Evolutionary conservation across 2,888 invertebrate species (phyloP), one percentile per base, ranked within the genome.

Genomic region (Hedychridium roseum): DNA sequence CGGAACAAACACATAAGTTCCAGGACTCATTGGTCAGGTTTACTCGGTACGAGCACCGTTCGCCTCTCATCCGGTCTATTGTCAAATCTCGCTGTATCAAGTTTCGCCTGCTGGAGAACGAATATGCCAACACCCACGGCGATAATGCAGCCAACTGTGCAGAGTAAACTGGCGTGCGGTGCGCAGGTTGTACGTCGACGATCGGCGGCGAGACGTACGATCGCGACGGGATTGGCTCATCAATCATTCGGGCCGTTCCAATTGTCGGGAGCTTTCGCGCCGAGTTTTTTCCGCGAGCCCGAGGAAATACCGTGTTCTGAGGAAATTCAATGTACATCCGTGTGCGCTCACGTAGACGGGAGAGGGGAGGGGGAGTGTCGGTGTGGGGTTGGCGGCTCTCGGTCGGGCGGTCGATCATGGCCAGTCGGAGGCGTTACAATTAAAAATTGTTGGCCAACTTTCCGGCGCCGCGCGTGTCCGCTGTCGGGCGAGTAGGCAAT

Each of bases 401-500:
- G 36, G 44, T 39, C 16, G 38, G 14, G 36, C 34, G 23, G 30
- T 51, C 52, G 50, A 47, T 53, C 47, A 36, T 31, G 23, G 23
- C 20, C 39, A 37, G 54, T 40, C 42, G 49, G n/a, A 46, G 50
- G 44, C 46, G 52, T 43, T 39, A 55, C 64, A 64, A 67, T 68
- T 66, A 59, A 62, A 64, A 66, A 66, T 63, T 67, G 58, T 56
- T 54, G 50, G 43, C 37, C 50, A 63, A 60, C 55, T 60, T 57
- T 54, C 41, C 43, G 48, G 45, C 35, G 44, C 28, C 45, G 28
- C 16, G 31, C n/a, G n/a, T n/a, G n/a, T n/a, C n/a, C n/a, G n/a
- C n/a, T n/a, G n/a, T n/a, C n/a, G 15, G 15, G 12, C 7, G 16
- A 38, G 9, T 2, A n/a, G 36, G 2, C 20, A 38, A 28, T 31